Evolutionary conservation across 2,797 vertebrate genomes (phyloP).

Genomic region (Varecia variegata): DNA sequence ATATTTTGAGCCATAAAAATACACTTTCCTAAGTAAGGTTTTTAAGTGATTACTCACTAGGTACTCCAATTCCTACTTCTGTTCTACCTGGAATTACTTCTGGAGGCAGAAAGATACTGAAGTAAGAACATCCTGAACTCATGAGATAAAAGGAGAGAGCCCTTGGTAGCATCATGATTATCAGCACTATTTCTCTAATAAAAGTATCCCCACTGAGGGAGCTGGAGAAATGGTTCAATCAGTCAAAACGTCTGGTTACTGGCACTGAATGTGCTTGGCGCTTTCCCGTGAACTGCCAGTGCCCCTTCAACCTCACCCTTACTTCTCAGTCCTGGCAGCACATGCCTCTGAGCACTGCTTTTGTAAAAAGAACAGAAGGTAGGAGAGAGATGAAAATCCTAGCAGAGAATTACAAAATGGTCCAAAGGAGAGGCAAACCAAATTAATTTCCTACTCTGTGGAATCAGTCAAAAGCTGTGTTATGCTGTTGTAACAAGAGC

Average conservation of each 20-base stretch:
- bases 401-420: neutral
- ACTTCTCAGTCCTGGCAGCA: neutral
- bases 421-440: neutral
- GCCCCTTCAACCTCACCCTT: neutral
- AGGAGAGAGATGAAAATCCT: neutral
- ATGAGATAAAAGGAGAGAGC: neutral
- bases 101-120: neutral
- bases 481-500: neutral
- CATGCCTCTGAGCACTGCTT: neutral
- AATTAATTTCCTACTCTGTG: neutral
- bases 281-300: neutral
- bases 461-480: neutral
- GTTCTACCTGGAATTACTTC: neutral
- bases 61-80: neutral
- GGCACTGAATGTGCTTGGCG: neutral
- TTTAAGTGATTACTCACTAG: neutral
- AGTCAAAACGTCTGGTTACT: neutral
- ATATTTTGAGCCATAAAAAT: neutral
- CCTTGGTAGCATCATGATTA: neutral
- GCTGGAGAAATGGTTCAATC: neutral
- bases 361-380: neutral
- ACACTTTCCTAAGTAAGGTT: neutral
- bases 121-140: neutral
- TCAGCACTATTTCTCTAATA: neutral
- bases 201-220: neutral